A percentile compares a stretch with the other conserved stretches of the same genome.
Conservation (phyloP, 1,140 invertebrate genomes). For the Orchesella cincta region DNA sequence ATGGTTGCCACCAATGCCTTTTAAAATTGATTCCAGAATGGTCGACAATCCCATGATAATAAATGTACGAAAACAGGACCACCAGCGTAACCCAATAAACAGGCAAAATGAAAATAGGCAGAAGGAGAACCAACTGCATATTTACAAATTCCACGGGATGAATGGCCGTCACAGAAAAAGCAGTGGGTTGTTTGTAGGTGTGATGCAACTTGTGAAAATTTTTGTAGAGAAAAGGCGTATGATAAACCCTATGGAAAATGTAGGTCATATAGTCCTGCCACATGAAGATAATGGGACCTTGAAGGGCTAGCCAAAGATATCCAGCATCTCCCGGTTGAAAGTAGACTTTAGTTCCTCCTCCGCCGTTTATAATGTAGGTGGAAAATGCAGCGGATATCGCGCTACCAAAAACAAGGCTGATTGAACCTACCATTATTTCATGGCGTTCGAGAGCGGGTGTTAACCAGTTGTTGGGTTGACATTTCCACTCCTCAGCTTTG, state of each 20-base stretch:
- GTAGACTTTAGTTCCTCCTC: constrained; percentile 67
- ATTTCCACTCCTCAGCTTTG: constrained; percentile 69
- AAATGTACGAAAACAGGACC: constrained; percentile 64
- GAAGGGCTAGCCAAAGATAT: constrained; percentile 67
- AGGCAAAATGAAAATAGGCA: constrained; percentile 60
- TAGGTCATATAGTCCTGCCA: constrained; percentile 53
- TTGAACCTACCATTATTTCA: constrained; percentile 67
- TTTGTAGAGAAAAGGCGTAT: constrained; percentile 69
- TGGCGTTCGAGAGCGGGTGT: constrained; percentile 67
- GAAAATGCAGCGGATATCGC: constrained; percentile 63
- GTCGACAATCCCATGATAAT: constrained; percentile 74
- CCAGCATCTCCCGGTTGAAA: constrained; percentile 66
- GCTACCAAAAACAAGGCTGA: constrained; percentile 63
- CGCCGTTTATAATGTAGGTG: constrained; percentile 69
- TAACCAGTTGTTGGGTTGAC: constrained; percentile 70
- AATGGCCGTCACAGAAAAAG: constrained; percentile 73
- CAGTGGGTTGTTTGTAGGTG: constrained; percentile 73
- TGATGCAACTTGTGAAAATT: constrained; percentile 74
- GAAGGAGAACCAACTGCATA: constrained; percentile 59
- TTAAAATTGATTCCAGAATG: constrained; percentile 76
- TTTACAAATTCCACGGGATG: constrained; percentile 69
- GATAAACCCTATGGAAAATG: constrained; percentile 65
- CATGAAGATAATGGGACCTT: constrained; percentile 67
- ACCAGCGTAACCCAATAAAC: constrained; percentile 66
- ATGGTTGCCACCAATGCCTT: constrained; percentile 68